Base-by-base conservation (phyloP, 2,797 vertebrate species). In the Karalla daura region DNA sequence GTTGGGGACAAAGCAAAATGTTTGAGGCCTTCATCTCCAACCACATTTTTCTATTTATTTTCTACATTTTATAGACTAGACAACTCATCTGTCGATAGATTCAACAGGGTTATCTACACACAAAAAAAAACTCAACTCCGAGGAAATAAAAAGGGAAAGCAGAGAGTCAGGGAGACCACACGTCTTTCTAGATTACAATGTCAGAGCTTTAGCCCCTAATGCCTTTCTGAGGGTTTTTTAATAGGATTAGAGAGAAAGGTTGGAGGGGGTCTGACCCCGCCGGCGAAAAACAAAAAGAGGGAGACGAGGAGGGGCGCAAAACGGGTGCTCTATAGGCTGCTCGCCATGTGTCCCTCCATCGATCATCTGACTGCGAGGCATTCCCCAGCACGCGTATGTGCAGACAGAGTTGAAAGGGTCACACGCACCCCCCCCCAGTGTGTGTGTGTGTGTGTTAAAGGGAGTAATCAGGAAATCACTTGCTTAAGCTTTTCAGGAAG, bases 181-280 rank as follows among this genome's bases (percentile, higher is more conserved):
- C 24, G 63, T 79, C 76, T 74, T 78, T 66, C 67, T 41, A 80
- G 82, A 87, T 88, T 80, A 86, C 49, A 79, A 72, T 74, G 81
- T 83, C 76, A 81, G 61, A 58, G 80, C 76, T 86, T 88, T 90
- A 80, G 88, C 72, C 73, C 61, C 55, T 77, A 75, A 80, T 75
- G 78, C 72, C 61, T 81, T 89, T 84, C 77, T 70, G 75, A 85
- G 78, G 78, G 52, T 12, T 61, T 87, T 89, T 90, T 87, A 90
- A 93, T 87, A 81, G 89, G 91, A 92, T 92, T 92, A 91, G 70
- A 77, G 50, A 9, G 44, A 81, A 74, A 82, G 85, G 83, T 76
- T 70, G 46, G 44, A 76, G 71, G 70, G 62, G 70, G 62, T 71
- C 63, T 85, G 76, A 89, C 85, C 75, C 69, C 15, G 10, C 68